These are phyloP conservation scores for Rhyacophila brunnea DNA, from an alignment of 1,140 invertebrate species.

Conservation along the genomic window DNA sequence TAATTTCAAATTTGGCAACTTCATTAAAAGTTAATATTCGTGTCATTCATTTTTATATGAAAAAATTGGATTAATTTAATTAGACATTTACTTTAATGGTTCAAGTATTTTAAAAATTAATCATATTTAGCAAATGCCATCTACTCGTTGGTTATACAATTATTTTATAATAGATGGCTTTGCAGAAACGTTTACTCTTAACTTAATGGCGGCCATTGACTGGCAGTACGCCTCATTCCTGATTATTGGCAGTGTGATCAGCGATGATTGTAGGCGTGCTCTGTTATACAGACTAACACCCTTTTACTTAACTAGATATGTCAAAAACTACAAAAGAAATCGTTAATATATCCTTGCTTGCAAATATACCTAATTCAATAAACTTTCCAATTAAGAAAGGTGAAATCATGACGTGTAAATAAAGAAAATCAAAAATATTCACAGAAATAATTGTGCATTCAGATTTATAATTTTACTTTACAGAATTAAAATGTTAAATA, in stretches of 20 bases:
- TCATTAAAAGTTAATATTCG: background rate
- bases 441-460: conserved; percentile 1
- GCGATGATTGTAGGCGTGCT: conserved; percentile 18
- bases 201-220: conserved; percentile 11
- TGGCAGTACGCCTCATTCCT: conserved; percentile 14
- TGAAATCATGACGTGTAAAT: background rate
- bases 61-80: background rate
- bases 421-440: background rate
- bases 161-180: conserved; percentile 4
- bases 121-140: background rate
- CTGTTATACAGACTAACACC: conserved; percentile 14
- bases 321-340: conserved; percentile 3
- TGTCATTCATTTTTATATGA: background rate
- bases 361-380: background rate
- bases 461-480: background rate
- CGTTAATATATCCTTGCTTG: too few species aligned
- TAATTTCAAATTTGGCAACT: too few species aligned
- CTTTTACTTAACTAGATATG: background rate
- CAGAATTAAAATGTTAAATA: background rate
- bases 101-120: background rate
- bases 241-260: conserved; percentile 32
- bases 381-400: background rate
- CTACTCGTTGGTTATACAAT: background rate
- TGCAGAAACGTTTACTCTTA: background rate
- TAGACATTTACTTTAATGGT: background rate